Conservation (phyloP, 2,888 invertebrate species). For the Scaptomyza reducta region DNA sequence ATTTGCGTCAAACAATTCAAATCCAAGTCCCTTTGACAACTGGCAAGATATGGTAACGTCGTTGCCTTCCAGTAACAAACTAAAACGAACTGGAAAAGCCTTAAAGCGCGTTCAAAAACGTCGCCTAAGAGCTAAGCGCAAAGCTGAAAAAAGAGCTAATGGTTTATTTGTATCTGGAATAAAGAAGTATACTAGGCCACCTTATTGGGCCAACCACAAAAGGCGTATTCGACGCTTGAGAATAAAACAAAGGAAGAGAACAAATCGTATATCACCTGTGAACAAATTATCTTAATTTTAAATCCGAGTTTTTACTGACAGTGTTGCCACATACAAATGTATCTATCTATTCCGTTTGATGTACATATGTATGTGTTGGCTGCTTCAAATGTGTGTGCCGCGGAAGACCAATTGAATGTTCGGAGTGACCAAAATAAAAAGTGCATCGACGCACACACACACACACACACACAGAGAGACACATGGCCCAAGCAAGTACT, state of each 20-base stretch:
- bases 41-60: neutral
- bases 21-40: neutral
- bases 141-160: too few relatives aligned
- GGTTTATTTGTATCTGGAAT: too few relatives aligned
- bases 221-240: neutral
- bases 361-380: slow-evolving; percentile 1
- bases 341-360: neutral
- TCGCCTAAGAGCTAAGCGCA: neutral
- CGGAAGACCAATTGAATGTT: slow-evolving; percentile 46
- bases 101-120: neutral
- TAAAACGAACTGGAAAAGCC: accelerated
- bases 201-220: too few relatives aligned
- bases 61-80: neutral
- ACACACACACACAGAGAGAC: slow-evolving; percentile 35
- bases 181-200: too few relatives aligned
- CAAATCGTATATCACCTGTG: neutral
- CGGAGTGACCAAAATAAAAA: slow-evolving; percentile 67
- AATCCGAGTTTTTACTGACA: neutral
- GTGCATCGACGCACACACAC: slow-evolving; percentile 24
- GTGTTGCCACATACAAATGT: neutral
- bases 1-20: neutral
- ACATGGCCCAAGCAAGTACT: slow-evolving; percentile 38
- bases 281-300: neutral
- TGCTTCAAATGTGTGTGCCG: neutral
- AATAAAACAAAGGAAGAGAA: neutral